A percentile compares a stretch with the other conserved stretches of the same genome.
Conservation (phyloP, 2,113 vertebrate genomes). For the Butorides virescens region DNA sequence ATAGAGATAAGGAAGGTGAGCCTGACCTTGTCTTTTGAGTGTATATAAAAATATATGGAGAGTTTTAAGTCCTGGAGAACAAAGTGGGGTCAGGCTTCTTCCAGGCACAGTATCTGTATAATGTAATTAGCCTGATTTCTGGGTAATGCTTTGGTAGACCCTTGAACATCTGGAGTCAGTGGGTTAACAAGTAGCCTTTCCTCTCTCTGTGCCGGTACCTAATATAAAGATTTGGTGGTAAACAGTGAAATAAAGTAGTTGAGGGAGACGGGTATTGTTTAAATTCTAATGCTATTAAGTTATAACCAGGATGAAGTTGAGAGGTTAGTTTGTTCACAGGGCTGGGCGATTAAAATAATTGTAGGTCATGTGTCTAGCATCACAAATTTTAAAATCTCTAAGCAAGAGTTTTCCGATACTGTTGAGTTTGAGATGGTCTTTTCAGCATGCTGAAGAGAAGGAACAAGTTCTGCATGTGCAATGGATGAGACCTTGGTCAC, state of each 20-base stretch:
- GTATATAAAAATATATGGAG: not conserved
- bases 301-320: not conserved
- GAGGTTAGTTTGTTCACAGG: not conserved
- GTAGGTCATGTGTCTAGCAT: not conserved
- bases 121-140: not conserved
- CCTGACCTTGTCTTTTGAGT: not conserved
- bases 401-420: not conserved
- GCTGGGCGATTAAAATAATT: not conserved
- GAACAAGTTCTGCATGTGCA: not conserved
- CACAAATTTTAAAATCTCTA: not conserved
- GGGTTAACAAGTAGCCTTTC: not conserved
- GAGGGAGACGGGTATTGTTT: not conserved
- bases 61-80: not conserved
- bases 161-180: not conserved
- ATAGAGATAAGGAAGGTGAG: not conserved
- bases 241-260: not conserved
- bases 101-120: not conserved
- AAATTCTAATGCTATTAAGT: not conserved
- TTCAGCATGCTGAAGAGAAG: not conserved
- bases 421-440: not conserved
- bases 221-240: not conserved
- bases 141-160: not conserved
- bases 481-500: not conserved
- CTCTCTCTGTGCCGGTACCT: not conserved
- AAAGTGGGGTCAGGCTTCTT: not conserved